Base-by-base conservation (phyloP, 2,113 vertebrate species). In the Poeciliopsis retropinna region DNA sequence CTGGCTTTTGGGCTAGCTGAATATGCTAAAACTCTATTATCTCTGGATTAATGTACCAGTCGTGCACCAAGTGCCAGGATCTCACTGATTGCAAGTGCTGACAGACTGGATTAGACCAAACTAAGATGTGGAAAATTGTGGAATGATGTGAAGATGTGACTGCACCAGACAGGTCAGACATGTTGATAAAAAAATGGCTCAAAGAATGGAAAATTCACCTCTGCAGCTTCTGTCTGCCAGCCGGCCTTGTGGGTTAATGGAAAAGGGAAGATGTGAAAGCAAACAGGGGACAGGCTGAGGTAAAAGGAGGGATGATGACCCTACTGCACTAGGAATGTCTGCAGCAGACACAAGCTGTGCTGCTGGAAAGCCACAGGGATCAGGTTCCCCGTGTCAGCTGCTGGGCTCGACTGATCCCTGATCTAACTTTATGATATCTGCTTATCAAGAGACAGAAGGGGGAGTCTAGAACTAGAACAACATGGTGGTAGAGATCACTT, bases 351-450 rank as follows among this genome's bases (percentile, higher is more conserved):
- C 79, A 79, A 63, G 85, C 90, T 84, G 79, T 82, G 85, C 84
- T 77, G 85, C 74, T 86, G 89, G 87, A 91, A 90, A 91, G 82
- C 87, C 73, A 57, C 67, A 67, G 76, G 81, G 92, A 93, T 93
- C 90, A 80, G 90, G 82, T 94, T 93, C 85, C 90, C 72, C 15
- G 51, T 82, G 86, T 93, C 93, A 93, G 90, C 92, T 93, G 91
- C 90, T 75, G 79, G 79, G 22, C 80, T 30, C 78, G n/a, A 47
- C 86, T 66, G 83, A 79, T 88, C 82, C 83, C 79, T 72, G 83
- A 80, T 90, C 77, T 57, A 25, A 62, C 82, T 84, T 72, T 87
- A 78, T 77, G 80, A 87, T 88, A 83, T 87, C 84, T 81, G 66
- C 81, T 75, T 84, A 87, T 85, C 62, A 41, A 78, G 78, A 61